Base-by-base conservation (phyloP, 2,888 invertebrate genomes). In the Cybosia mesomella region DNA sequence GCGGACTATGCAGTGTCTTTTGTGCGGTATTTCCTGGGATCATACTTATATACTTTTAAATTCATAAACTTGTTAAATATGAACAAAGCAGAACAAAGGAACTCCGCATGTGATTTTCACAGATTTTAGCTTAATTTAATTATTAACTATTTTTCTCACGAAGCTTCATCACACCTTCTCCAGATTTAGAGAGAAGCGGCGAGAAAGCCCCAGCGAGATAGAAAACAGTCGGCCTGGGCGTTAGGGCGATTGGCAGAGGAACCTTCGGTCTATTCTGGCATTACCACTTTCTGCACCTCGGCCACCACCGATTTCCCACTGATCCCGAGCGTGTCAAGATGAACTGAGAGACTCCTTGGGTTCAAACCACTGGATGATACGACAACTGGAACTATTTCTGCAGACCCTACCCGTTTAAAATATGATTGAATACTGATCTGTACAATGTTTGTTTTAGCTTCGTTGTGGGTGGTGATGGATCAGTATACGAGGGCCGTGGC, bases 391-490 rank as follows among this genome's bases (percentile, higher is more conserved):
- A 49, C 5, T 55, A 55, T 5, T 55, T 21, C 13, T 55, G 10
- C 22, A 7, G 10, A 13, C 11, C 4, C 10, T 0, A 11, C 9
- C 11, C 8, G 13, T 10, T 22, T n/a, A 0, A 5, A 39, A 43
- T 28, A n/a, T 28, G 28, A n/a, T 28, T 49, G 9, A n/a, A 15
- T 10, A 10, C 3, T 61, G 9, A 24, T 22, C 21, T 22, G 13
- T 22, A 10, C 15, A 4, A 11, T 53, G 7, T 63, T 53, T 63
- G 53, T 24, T 58, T 32, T 84, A 97, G 96, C 82, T 97, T 97
- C 83, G 96, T 95, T 8, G 95, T 97, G 24, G 97, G 97, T 0
- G 96, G 97, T 34, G 97, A 97, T 83, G 96, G 96, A 0, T 89
- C 92, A 53, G 96, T 96, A 32, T 97, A 97, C 85, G 95, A 95